Evolutionary conservation across 2,113 vertebrate species (phyloP).

Genomic region (Megaptera novaeangliae): DNA sequence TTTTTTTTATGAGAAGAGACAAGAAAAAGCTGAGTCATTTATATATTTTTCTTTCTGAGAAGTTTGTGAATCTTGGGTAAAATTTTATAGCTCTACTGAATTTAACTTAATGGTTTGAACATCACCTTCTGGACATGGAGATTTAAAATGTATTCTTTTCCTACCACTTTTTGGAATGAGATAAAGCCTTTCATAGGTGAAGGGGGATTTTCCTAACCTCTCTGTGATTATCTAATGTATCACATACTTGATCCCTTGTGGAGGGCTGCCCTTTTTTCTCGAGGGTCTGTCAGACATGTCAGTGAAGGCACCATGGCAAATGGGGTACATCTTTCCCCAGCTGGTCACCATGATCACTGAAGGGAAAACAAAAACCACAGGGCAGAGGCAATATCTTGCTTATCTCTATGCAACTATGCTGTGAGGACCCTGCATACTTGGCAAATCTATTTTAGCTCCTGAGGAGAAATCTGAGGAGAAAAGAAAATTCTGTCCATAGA

Average conservation of each 20-base stretch:
- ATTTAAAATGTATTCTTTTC: not conserved
- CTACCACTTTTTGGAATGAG: not conserved
- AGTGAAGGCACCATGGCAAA: not conserved
- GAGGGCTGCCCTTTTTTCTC: not conserved
- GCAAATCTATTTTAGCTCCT: constrained; percentile 1
- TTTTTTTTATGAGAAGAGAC: not conserved
- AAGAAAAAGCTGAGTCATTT: not conserved
- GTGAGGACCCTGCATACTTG: not conserved
- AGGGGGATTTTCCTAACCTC: not conserved
- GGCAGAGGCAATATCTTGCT: not conserved
- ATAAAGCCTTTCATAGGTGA: not conserved
- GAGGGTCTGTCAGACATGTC: not conserved
- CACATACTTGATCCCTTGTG: not conserved
- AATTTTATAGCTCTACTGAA: not conserved
- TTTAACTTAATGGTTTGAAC: not conserved
- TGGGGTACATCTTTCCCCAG: not conserved
- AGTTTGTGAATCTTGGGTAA: not conserved
- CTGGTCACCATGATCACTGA: not conserved
- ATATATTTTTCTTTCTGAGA: not conserved
- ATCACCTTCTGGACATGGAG: not conserved
- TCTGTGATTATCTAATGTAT: not conserved
- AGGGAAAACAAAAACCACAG: not conserved
- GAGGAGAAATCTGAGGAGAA: not conserved
- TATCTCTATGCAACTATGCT: not conserved
- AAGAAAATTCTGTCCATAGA: constrained; percentile 22